A percentile compares a stretch with the other conserved stretches of the same genome.
Conservation (phyloP, 2,797 vertebrate species). For the Xenopus petersii region DNA sequence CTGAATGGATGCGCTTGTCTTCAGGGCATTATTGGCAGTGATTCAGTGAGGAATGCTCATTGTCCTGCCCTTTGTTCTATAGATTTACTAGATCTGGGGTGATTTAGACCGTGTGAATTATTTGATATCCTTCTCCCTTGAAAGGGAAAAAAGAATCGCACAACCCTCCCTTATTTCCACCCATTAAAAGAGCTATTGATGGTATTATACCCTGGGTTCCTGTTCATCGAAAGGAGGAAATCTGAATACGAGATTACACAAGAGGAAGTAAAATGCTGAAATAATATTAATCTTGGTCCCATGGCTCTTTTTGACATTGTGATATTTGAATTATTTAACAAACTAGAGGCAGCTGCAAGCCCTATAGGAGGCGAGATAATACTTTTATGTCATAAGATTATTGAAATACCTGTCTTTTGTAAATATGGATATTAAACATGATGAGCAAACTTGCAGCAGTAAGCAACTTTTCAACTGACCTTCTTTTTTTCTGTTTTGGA, state of each 20-base stretch:
- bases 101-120: conserved; percentile 40
- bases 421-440: too few relatives aligned
- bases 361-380: too few relatives aligned
- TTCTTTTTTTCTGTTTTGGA: too few relatives aligned
- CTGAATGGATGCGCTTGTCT: conserved; percentile 24
- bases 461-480: too few relatives aligned
- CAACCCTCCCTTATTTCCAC: not conserved
- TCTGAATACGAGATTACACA: not conserved
- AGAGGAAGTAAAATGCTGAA: not conserved
- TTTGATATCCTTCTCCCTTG: conserved; percentile 13
- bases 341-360: too few relatives aligned
- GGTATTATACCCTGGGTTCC: conserved; percentile 1
- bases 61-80: conserved; percentile 23
- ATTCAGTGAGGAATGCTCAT: conserved; percentile 31
- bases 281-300: not conserved
- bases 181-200: conserved; percentile 14
- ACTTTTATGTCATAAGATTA: too few relatives aligned
- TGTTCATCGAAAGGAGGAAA: conserved; percentile 1
- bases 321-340: too few relatives aligned
- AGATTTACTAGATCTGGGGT: conserved; percentile 23
- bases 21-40: conserved; percentile 15
- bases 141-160: conserved; percentile 7
- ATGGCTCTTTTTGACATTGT: too few relatives aligned
- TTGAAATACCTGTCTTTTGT: too few relatives aligned
- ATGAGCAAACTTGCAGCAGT: too few relatives aligned